Conservation (phyloP, 2,113 vertebrate genomes). For the Rhineura floridana region DNA sequence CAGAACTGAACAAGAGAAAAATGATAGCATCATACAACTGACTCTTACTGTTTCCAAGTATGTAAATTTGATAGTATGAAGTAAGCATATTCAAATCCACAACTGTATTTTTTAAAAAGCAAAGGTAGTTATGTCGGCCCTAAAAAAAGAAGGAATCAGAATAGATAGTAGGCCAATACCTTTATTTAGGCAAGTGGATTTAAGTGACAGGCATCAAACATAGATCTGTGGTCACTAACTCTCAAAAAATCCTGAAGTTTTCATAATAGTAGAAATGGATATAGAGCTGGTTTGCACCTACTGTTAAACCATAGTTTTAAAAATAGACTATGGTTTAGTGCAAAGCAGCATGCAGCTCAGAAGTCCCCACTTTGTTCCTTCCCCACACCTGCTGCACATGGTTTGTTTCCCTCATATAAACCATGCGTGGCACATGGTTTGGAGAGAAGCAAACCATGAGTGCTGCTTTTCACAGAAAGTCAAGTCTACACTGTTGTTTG, state of each 20-base stretch:
- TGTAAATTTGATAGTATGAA: neutral
- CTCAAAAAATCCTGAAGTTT: neutral
- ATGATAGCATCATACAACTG: slow-evolving; percentile 6
- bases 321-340: too few relatives aligned
- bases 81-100: neutral
- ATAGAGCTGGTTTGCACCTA: neutral
- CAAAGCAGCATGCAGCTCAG: too few relatives aligned
- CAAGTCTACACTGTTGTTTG: too few relatives aligned
- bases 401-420: too few relatives aligned
- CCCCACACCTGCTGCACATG: too few relatives aligned
- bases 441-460: too few relatives aligned
- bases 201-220: neutral
- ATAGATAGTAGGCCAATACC: neutral
- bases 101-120: neutral
- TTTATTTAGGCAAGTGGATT: neutral
- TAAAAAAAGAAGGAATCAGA: neutral
- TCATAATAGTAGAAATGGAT: neutral
- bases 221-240: neutral
- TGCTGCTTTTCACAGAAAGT: too few relatives aligned
- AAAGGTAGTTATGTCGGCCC: neutral
- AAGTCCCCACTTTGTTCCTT: too few relatives aligned
- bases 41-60: neutral
- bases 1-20: slow-evolving; percentile 81
- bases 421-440: too few relatives aligned
- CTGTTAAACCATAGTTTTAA: too few relatives aligned